A percentile compares a stretch with the other conserved stretches of the same genome.
Conservation (phyloP, 2,888 invertebrate genomes). For the Drosophila mayaguana region DNA sequence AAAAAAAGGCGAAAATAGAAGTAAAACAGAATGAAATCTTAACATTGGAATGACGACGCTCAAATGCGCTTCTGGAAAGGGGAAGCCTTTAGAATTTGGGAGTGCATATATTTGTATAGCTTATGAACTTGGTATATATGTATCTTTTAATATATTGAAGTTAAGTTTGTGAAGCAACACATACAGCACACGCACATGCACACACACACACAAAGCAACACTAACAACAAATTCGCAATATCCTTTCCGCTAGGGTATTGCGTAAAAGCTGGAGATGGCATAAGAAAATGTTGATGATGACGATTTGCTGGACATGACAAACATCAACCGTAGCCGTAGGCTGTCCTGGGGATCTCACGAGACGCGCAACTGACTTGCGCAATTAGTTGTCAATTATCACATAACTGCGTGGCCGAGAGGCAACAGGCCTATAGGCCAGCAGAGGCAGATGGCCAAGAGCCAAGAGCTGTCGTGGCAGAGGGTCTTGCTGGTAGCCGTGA, state of each 20-base stretch:
- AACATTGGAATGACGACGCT: background rate
- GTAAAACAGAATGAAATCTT: background rate
- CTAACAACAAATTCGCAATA: background rate
- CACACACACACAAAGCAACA: too few species aligned
- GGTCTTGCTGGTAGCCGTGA: conserved; percentile 48
- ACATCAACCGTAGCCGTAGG: background rate
- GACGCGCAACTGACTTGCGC: conserved; percentile 41
- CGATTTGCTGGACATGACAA: conserved; percentile 26
- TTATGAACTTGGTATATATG: too few species aligned
- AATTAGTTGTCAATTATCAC: conserved; percentile 75
- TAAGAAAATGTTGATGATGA: conserved; percentile 38
- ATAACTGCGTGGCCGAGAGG: conserved; percentile 27
- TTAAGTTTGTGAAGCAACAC: too few species aligned
- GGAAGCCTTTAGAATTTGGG: too few species aligned
- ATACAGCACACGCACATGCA: too few species aligned
- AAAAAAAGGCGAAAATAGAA: conserved; percentile 1
- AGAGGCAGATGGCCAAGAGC: background rate
- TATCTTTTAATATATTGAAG: too few species aligned
- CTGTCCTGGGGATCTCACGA: conserved; percentile 49
- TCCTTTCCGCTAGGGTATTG: background rate
- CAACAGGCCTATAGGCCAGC: background rate
- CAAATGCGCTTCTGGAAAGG: background rate
- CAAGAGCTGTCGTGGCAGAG: background rate
- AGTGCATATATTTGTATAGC: too few species aligned
- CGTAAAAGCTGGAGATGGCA: conserved; percentile 1